phyloP scores from a whole-genome alignment of 2,113 vertebrate genomes.

The Asarcornis scutulata region DNA sequence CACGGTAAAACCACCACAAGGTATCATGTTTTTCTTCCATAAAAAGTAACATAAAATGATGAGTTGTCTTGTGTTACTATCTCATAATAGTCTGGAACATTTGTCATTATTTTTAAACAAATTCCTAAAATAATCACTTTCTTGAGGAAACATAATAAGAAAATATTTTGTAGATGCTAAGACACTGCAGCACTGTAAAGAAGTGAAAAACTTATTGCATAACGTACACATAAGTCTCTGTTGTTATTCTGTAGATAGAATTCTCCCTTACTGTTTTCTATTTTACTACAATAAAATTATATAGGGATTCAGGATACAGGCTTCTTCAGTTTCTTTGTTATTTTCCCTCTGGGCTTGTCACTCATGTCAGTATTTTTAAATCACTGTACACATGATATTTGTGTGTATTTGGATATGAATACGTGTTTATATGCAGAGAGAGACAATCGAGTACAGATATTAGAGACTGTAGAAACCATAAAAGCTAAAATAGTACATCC shows the following conservation, averaged over 20 bases:
- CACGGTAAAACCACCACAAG: too few relatives aligned
- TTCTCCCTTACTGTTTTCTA: constrained; percentile 4
- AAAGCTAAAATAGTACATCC: constrained; percentile 21
- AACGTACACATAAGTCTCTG: background rate
- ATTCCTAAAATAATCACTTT: background rate
- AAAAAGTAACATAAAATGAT: background rate
- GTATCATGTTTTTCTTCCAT: background rate
- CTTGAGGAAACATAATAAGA: background rate
- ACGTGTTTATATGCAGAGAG: background rate
- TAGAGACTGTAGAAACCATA: background rate
- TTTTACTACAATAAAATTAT: constrained; percentile 39
- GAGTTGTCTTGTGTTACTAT: background rate
- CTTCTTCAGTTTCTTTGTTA: background rate
- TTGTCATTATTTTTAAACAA: background rate
- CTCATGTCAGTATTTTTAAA: constrained; percentile 29
- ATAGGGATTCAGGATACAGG: background rate
- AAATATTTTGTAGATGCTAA: background rate
- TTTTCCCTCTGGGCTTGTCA: constrained; percentile 44
- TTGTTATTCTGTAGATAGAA: background rate
- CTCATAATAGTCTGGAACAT: background rate
- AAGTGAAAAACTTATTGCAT: background rate
- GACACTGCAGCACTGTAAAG: background rate
- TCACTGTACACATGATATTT: background rate
- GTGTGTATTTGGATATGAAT: background rate
- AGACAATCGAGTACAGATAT: background rate